phyloP scores from a whole-genome alignment of 2,888 invertebrate species.

The Scotopteryx bipunctaria region DNA sequence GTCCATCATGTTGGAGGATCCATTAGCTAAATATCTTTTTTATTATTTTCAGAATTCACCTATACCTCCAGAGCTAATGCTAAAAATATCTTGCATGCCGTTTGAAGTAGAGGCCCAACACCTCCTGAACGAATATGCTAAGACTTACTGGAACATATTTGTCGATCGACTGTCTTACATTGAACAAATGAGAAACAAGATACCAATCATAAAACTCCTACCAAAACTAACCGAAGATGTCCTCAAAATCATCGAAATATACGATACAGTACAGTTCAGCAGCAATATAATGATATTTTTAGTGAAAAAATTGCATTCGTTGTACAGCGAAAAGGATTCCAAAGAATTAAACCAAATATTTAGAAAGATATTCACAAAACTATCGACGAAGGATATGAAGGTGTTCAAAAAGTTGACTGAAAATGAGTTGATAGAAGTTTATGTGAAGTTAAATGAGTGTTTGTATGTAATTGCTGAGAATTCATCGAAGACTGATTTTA shows the following conservation, averaged over 20 bases:
- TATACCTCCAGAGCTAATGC: slow-evolving; percentile 59
- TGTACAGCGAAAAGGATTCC: slow-evolving; percentile 51
- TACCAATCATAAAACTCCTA: slow-evolving; percentile 55
- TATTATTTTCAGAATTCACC: slow-evolving; percentile 55
- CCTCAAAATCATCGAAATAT: slow-evolving; percentile 56
- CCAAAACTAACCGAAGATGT: slow-evolving; percentile 61
- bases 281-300: slow-evolving; percentile 52
- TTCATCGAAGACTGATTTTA: slow-evolving; percentile 50
- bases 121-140: slow-evolving; percentile 58
- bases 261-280: slow-evolving; percentile 60
- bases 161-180: slow-evolving; percentile 62
- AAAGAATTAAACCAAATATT: slow-evolving; percentile 51
- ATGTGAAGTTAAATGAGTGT: slow-evolving; percentile 63
- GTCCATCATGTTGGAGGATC: too few relatives aligned
- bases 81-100: slow-evolving; percentile 69
- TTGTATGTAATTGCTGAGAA: slow-evolving; percentile 63
- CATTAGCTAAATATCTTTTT: too few relatives aligned
- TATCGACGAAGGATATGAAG: slow-evolving; percentile 50
- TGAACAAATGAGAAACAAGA: slow-evolving; percentile 56
- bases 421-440: slow-evolving; percentile 52
- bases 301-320: slow-evolving; percentile 59
- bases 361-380: slow-evolving; percentile 51
- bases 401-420: slow-evolving; percentile 51
- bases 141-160: slow-evolving; percentile 71
- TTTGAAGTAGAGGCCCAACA: slow-evolving; percentile 57